A percentile compares a stretch with the other conserved stretches of the same genome.
Conservation (phyloP, 2,113 vertebrate genomes). For the Vidua macroura region DNA sequence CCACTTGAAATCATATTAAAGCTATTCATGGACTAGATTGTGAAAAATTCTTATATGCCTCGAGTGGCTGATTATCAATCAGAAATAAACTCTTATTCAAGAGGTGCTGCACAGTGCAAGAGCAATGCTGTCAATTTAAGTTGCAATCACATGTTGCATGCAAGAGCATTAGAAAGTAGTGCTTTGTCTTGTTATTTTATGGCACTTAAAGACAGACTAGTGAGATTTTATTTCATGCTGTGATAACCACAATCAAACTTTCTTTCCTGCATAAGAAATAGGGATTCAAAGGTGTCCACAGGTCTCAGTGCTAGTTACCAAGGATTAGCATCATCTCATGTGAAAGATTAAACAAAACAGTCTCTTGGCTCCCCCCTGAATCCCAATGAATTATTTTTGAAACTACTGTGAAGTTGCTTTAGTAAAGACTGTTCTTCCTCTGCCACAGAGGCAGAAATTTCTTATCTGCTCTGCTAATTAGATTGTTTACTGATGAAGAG, state of each 20-base stretch:
- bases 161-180: conserved; percentile 1
- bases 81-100: conserved; percentile 16
- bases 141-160: neutral
- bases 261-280: neutral
- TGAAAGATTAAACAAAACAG: neutral
- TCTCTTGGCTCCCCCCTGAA: neutral
- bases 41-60: neutral
- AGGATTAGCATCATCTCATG: neutral
- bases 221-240: neutral
- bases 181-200: conserved; percentile 3
- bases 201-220: neutral
- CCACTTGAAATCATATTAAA: neutral
- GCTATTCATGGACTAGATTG: neutral
- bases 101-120: neutral
- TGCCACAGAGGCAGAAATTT: neutral
- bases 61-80: neutral
- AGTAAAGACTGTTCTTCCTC: neutral
- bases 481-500: neutral
- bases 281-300: neutral
- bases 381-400: neutral
- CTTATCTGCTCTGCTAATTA: neutral
- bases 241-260: neutral
- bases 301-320: neutral
- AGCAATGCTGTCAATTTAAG: neutral
- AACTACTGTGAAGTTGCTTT: neutral